A percentile compares a stretch with the other conserved stretches of the same genome.
These are phyloP conservation scores for Asobara japonica DNA, from an alignment of 1,140 invertebrate genomes.

Conservation along the genomic window DNA sequence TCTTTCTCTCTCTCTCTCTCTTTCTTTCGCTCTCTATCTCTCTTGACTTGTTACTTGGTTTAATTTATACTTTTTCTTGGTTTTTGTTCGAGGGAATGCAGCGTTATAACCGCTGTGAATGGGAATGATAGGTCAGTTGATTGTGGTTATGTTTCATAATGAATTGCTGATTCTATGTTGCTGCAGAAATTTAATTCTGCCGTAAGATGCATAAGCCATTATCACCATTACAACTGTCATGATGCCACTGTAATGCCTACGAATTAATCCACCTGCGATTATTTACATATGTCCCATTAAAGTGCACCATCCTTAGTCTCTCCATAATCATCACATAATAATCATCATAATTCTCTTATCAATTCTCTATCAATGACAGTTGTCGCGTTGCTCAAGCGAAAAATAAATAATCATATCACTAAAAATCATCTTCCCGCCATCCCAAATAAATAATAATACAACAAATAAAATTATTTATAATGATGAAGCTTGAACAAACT, in stretches of 20 bases:
- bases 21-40: neutral
- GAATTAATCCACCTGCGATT: neutral
- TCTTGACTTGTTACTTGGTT: constrained; percentile 2
- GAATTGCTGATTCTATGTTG: neutral
- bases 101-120: constrained; percentile 23
- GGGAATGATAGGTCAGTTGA: constrained; percentile 38
- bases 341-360: neutral
- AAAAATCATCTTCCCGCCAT: neutral
- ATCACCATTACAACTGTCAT: neutral
- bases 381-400: neutral
- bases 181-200: neutral
- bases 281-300: neutral
- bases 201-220: neutral
- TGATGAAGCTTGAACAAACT: neutral
- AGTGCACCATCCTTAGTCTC: neutral
- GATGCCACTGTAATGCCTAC: neutral
- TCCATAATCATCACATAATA: neutral
- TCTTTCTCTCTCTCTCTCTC: neutral
- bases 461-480: neutral
- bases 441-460: neutral
- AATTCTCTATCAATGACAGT: neutral
- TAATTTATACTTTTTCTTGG: neutral
- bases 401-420: neutral
- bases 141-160: constrained; percentile 19
- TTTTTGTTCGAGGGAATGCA: constrained; percentile 31